Conservation (phyloP, 1,140 invertebrate species). For the Leptopilina boulardi region DNA sequence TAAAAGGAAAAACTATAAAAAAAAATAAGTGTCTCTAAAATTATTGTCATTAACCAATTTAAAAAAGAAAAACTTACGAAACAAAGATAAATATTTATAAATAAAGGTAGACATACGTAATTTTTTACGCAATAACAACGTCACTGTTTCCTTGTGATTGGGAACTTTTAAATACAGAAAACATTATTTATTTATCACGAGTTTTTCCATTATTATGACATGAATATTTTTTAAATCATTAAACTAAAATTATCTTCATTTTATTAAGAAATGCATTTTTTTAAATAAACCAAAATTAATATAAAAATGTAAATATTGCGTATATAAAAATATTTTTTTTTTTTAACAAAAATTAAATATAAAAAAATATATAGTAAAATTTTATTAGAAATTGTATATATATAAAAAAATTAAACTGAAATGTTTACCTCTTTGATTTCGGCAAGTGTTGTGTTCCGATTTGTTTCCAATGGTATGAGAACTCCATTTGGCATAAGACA, state of each 20-base stretch:
- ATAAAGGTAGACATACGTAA: slow-evolving; percentile 17
- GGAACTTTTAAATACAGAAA: background rate
- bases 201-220: background rate
- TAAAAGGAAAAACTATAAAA: background rate
- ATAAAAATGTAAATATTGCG: too few relatives aligned
- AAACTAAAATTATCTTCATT: too few relatives aligned
- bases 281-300: too few relatives aligned
- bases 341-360: too few relatives aligned
- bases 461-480: slow-evolving; percentile 82
- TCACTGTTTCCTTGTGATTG: slow-evolving; percentile 13
- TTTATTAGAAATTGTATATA: background rate
- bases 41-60: background rate
- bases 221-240: too few relatives aligned
- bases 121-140: slow-evolving; percentile 8
- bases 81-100: slow-evolving; percentile 18
- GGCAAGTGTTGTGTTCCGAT: slow-evolving; percentile 83
- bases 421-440: slow-evolving; percentile 88
- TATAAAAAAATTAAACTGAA: background rate
- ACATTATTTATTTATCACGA: background rate
- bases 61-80: slow-evolving; percentile 1
- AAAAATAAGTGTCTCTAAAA: background rate
- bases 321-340: too few relatives aligned
- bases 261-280: too few relatives aligned
- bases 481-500: slow-evolving; percentile 92
- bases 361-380: background rate